Base-by-base conservation (phyloP, 2,888 invertebrate genomes). In the Acrobeloides nanus region DNA sequence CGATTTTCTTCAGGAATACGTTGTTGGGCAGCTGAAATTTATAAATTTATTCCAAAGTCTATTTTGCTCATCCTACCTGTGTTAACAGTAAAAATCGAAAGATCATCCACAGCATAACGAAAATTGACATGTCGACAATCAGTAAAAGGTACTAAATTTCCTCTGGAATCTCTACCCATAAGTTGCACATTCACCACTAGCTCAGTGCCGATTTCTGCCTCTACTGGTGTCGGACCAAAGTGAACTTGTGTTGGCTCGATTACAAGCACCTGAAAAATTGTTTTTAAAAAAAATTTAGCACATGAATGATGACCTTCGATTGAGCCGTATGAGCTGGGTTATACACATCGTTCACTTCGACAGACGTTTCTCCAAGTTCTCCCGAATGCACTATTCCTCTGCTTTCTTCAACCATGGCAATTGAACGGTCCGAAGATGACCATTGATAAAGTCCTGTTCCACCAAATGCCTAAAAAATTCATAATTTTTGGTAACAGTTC, bases 371-470 rank as follows among this genome's bases (percentile, higher is more conserved):
- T 43, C 68, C 68, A 3, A 65, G 8, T 1, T 46, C 43, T 12
- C 54, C 56, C 7, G 58, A 53, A 1, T 39, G 48, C 12, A 66
- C 24, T 10, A 49, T 15, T 23, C 68, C 68, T 20, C 21, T 49
- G n/a, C 20, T 31, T n/a, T 45, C 44, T 7, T 61, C 62, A 1
- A 68, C 51, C 3, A 37, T 26, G 10, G 56, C 62, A 4, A 64
- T 47, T 6, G 52, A 35, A 7, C 25, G 40, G 32, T 68, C 55
- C 15, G 43, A 53, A 6, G 51, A 42, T 8, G 46, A 42, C 66
- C 66, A 68, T 6, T 45, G 45, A 31, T 60, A 62, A 1, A 52
- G 10, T 6, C 68, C 66, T 32, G 60, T 60, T 25, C 68, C 68
- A 25, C 68, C 68, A 15, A 49, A 55, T 3, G 58, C 59, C 52